Conservation (phyloP, 92 coral and sea anemone species). For the Plumapathes pennacea region DNA sequence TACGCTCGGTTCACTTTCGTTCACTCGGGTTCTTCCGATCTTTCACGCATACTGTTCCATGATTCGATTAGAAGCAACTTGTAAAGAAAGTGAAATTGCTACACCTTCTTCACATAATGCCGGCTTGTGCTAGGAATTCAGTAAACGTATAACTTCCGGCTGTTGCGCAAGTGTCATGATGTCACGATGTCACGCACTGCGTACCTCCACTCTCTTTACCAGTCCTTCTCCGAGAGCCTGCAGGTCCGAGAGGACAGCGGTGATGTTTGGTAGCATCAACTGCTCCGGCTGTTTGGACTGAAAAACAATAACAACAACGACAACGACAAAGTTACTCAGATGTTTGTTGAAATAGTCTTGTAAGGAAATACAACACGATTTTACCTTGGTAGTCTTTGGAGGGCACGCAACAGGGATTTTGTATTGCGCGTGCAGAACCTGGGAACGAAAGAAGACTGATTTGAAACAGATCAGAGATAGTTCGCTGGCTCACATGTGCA, state of each 20-base stretch:
- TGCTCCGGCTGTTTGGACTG: slow-evolving; percentile 28
- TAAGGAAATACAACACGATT: not conserved
- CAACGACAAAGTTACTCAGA: no score
- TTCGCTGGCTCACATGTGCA: no score
- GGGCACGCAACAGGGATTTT: slow-evolving; percentile 42
- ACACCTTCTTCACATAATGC: no score
- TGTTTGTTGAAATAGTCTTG: not conserved
- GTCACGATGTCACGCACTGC: slow-evolving; percentile 16
- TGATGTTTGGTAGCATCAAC: slow-evolving; percentile 52
- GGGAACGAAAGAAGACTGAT: not conserved
- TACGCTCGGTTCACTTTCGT: no score
- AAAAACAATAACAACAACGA: not conserved
- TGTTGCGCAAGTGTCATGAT: no score
- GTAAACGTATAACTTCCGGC: no score
- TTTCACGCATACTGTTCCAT: no score
- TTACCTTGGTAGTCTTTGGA: slow-evolving; percentile 28
- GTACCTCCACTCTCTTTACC: slow-evolving; percentile 62
- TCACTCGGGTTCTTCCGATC: no score
- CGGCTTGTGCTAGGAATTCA: no score
- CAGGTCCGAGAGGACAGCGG: slow-evolving; percentile 77
- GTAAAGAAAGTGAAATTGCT: no score
- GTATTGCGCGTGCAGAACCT: slow-evolving; percentile 74
- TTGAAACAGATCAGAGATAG: no score
- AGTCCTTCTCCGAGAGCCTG: slow-evolving; percentile 69
- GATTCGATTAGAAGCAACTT: no score